Percentiles rank a stretch among this genome's conserved stretches.
phyloP scores from a whole-genome alignment of 2,888 invertebrate species.

The Macaria liturata region DNA sequence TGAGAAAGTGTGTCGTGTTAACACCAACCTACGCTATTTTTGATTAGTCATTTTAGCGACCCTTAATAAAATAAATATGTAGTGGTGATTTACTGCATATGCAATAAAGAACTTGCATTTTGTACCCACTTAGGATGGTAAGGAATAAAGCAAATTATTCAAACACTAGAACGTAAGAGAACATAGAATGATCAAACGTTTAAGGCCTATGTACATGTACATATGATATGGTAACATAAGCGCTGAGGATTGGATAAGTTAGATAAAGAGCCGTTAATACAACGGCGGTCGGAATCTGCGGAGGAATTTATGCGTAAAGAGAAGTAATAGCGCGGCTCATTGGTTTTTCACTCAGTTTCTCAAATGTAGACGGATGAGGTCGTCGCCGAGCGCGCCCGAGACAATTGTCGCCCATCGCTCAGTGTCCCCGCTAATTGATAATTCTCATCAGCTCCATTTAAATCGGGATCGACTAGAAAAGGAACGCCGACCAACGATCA shows the following conservation, averaged over 20 bases:
- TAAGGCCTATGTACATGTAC: too few relatives aligned
- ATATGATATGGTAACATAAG: too few relatives aligned
- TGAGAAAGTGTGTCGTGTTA: conserved; percentile 1
- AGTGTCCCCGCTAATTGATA: conserved; percentile 80
- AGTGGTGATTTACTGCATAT: too few relatives aligned
- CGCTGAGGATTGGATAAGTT: conserved; percentile 3
- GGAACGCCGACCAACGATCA: conserved; percentile 53
- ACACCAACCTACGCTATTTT: background rate
- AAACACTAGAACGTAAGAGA: too few relatives aligned
- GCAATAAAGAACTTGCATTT: too few relatives aligned
- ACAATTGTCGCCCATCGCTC: conserved; percentile 79
- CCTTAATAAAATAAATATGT: too few relatives aligned
- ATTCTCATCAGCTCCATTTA: conserved; percentile 77
- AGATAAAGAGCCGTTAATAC: conserved; percentile 23
- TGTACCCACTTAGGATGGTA: too few relatives aligned
- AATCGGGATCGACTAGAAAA: conserved; percentile 71
- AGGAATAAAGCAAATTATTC: too few relatives aligned
- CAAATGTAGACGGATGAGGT: conserved; percentile 79
- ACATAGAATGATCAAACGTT: too few relatives aligned
- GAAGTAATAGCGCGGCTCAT: conserved; percentile 77
- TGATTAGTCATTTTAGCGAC: background rate
- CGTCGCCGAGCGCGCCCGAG: conserved; percentile 64
- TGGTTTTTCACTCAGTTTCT: conserved; percentile 78
- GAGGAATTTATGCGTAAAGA: conserved; percentile 31
- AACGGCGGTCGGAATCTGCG: conserved; percentile 25